phyloP scores from a whole-genome alignment of 2,888 invertebrate species.

The Neria commutata region DNA sequence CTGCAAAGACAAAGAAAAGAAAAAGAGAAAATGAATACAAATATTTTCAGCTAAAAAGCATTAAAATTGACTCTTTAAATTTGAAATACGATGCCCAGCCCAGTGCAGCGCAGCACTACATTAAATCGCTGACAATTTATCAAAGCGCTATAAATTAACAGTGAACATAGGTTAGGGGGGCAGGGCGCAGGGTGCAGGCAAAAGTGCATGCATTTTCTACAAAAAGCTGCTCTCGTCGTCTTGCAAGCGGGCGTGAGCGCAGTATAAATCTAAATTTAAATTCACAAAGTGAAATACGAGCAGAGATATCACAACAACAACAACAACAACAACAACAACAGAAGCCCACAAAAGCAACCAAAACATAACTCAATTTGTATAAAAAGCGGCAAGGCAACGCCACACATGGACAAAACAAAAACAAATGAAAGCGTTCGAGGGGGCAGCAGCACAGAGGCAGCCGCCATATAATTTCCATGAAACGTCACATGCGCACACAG shows the following conservation, averaged over 20 bases:
- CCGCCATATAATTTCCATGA: neutral
- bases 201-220: too few relatives aligned
- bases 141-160: neutral
- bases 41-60: too few relatives aligned
- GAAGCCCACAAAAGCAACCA: conserved; percentile 20
- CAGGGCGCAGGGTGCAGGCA: too few relatives aligned
- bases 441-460: neutral
- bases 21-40: too few relatives aligned
- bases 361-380: neutral
- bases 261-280: neutral
- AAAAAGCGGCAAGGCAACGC: neutral
- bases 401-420: neutral
- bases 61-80: too few relatives aligned
- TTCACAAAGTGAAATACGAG: conserved; percentile 25
- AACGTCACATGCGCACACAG: neutral
- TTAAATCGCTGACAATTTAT: neutral
- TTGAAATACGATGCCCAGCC: too few relatives aligned
- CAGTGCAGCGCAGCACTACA: neutral
- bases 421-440: too few relatives aligned
- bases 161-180: too few relatives aligned
- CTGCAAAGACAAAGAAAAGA: too few relatives aligned
- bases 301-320: neutral
- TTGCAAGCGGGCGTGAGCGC: too few relatives aligned
- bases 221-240: too few relatives aligned
- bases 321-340: conserved; percentile 17